Base-by-base conservation (phyloP, 2,113 vertebrate genomes). In the Xenopus borealis region DNA sequence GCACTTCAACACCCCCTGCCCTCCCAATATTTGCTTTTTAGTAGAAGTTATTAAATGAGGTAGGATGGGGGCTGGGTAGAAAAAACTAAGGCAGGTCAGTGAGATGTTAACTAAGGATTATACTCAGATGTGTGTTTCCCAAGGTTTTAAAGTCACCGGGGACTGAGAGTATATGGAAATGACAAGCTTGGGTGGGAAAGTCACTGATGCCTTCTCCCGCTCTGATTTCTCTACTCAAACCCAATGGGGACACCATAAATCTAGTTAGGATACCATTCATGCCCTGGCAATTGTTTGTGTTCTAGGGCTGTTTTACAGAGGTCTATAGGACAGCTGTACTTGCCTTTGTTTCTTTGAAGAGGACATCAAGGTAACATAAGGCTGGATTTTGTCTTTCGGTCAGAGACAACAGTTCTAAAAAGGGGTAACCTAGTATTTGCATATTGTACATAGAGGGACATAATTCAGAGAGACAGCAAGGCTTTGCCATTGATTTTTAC, bases 11-110 rank as follows among this genome's bases (percentile, higher is more conserved):
- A n/a, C n/a, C n/a, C n/a, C n/a, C n/a, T n/a, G n/a, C n/a, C n/a
- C n/a, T n/a, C n/a, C n/a, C n/a, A n/a, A n/a, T n/a, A n/a, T n/a
- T n/a, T n/a, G n/a, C n/a, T n/a, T n/a, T n/a, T n/a, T n/a, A n/a
- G 23, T 27, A 27, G 23, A 27, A 27, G 23, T 3, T 27, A 27
- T 27, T 1, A 27, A 27, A 27, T 27, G 23, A 3, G 23, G 23
- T 27, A 27, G 23, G 23, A 27, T 3, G 23, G 23, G 23, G 87
- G 84, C 85, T 87, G 87, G 23, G 23, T 2, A 27, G 23, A 78
- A 10, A 65, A 78, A 20, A 27, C 23, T 27, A 27, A 27, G 3
- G 1, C 23, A 27, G 23, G 23, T 27, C 23, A 27, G 23, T 27
- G 23, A 27, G 3, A 27, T 27, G 23, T 27, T 27, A 27, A 20